A percentile compares a stretch with the other conserved stretches of the same genome.
Conservation (phyloP, 2,888 invertebrate species). For the Apeira syringaria region DNA sequence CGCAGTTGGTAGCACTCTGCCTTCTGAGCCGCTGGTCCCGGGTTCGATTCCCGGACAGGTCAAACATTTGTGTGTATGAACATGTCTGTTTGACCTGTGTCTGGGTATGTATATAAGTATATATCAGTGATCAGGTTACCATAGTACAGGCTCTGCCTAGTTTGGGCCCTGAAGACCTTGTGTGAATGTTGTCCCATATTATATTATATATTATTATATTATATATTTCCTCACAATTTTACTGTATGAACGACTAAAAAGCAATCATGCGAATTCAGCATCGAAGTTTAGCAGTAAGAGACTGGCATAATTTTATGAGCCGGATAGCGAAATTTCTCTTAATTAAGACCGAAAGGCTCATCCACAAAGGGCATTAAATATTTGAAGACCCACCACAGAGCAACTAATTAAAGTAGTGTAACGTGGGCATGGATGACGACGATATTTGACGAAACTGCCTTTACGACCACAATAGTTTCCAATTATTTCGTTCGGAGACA, state of each 20-base stretch:
- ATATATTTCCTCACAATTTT: too few species aligned
- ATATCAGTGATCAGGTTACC: too few species aligned
- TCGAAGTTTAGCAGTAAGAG: slow-evolving; percentile 8
- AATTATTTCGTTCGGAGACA: slow-evolving; percentile 23
- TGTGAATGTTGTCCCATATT: too few species aligned
- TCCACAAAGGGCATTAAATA: slow-evolving; percentile 41
- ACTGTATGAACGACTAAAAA: slow-evolving; percentile 19
- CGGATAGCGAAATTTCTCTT: slow-evolving; percentile 33
- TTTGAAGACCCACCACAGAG: slow-evolving; percentile 42
- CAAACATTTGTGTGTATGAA: too few species aligned
- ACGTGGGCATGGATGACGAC: slow-evolving; percentile 34
- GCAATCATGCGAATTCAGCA: slow-evolving; percentile 26
- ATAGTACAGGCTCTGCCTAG: too few species aligned
- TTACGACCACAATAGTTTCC: slow-evolving; percentile 33
- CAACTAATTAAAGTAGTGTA: slow-evolving; percentile 40
- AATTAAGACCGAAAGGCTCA: slow-evolving; percentile 43
- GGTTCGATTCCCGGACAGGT: too few species aligned
- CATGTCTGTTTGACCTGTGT: too few species aligned
- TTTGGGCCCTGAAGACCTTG: too few species aligned
- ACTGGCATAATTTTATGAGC: slow-evolving; percentile 23
- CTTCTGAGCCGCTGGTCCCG: too few species aligned
- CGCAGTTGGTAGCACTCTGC: too few species aligned
- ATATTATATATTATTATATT: too few species aligned
- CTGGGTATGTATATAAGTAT: too few species aligned
- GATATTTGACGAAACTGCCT: slow-evolving; percentile 39